Conservation (phyloP, 2,888 invertebrate species). For the Diachrysia chrysitis region DNA sequence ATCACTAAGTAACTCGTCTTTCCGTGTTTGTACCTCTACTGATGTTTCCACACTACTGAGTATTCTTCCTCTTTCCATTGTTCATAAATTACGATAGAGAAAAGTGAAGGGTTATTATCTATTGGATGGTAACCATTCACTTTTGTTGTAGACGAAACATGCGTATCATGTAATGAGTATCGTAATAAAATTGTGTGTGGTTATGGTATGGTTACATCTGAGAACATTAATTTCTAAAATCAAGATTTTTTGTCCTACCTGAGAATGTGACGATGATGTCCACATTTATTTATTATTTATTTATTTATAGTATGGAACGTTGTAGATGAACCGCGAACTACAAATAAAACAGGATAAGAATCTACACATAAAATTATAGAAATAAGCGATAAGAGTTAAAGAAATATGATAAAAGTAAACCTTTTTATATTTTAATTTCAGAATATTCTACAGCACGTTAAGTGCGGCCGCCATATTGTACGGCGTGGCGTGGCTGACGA, state of each 20-base stretch:
- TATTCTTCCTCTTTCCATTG: neutral
- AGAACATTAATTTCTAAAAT: too few species aligned
- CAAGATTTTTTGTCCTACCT: too few species aligned
- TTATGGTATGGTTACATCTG: too few species aligned
- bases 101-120: slow-evolving; percentile 4
- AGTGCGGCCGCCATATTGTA: slow-evolving; percentile 36
- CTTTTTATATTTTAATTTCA: slow-evolving; percentile 9
- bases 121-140: neutral
- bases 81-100: slow-evolving; percentile 1
- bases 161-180: neutral
- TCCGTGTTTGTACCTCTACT: neutral
- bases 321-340: too few species aligned
- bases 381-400: too few species aligned
- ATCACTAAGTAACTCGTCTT: neutral
- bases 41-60: neutral
- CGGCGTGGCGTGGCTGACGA: slow-evolving; percentile 36
- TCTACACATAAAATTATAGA: too few species aligned
- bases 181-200: neutral
- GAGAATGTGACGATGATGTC: too few species aligned
- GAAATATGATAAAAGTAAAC: too few species aligned
- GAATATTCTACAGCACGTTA: slow-evolving; percentile 19
- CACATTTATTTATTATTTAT: too few species aligned
- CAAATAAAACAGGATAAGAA: too few species aligned
- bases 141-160: neutral
- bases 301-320: too few species aligned